Base-by-base conservation (phyloP, 2,888 invertebrate species). In the Eupelmus urozonus region DNA sequence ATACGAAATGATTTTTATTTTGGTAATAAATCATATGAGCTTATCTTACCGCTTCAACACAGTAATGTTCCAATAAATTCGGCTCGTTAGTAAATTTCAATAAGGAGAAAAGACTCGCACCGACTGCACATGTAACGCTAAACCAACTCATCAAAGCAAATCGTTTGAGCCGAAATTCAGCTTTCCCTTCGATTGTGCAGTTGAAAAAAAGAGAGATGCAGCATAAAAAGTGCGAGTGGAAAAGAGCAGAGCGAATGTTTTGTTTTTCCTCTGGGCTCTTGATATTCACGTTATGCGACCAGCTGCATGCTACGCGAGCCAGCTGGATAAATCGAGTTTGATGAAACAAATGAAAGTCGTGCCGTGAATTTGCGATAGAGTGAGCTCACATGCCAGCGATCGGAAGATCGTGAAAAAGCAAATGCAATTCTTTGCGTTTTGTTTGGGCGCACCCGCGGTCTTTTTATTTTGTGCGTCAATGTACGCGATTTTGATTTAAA, bases 331-430 rank as follows among this genome's bases (percentile, higher is more conserved):
- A 76, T 76, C 34, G 69, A 70, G 70, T 76, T 76, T 76, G 70
- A 63, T 76, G 63, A 76, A 76, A 70, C 76, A 70, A 76, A 76
- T 70, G 70, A 70, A 63, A 76, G 57, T 76, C 70, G 76, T 70
- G 62, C 23, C 18, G 76, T 63, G 76, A 76, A 76, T 70, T 55
- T 60, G 18, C 55, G 11, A 53, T n/a, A n/a, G 34, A 11, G 55
- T 2, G 13, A 25, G 42, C 2, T 4, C 42, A n/a, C n/a, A n/a
- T n/a, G n/a, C 34, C 34, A 34, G 9, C 34, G 9, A 34, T 9
- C 34, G 59, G 51, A 71, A 60, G 49, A 57, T 49, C 16, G 18
- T 49, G 11, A 27, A 34, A 9, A 65, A 49, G 55, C 69, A 59
- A 73, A 45, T 57, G 27, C 23, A 57, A 34, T 65, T 11, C 20